Percentiles rank a stretch among this genome's conserved stretches.
Conservation (phyloP, 2,113 vertebrate species). For the Vireo altiloquus region DNA sequence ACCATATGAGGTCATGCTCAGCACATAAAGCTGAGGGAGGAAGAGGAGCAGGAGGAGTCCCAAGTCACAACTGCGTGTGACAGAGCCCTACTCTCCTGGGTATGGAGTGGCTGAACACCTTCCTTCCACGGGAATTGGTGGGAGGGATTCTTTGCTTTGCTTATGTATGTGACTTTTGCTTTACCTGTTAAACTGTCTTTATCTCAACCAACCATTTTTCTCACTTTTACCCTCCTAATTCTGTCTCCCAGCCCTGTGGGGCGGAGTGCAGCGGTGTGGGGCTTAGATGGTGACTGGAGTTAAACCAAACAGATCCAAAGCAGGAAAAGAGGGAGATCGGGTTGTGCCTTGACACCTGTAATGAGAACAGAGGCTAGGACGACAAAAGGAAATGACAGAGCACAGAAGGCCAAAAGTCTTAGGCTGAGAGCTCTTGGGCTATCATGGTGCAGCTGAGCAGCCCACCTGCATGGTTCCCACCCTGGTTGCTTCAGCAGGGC, state of each 20-base stretch:
- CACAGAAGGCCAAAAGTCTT: background rate
- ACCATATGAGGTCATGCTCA: background rate
- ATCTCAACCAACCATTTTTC: background rate
- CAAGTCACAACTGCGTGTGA: background rate
- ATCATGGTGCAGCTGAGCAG: background rate
- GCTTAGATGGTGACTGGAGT: background rate
- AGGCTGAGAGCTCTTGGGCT: background rate
- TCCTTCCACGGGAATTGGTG: background rate
- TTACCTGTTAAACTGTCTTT: background rate
- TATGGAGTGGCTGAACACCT: background rate
- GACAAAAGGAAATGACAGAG: background rate
- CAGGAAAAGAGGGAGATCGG: background rate
- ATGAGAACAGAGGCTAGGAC: background rate
- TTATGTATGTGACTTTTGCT: background rate
- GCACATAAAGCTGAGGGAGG: background rate
- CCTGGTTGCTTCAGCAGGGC: background rate
- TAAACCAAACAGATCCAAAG: background rate
- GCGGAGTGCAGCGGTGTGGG: background rate
- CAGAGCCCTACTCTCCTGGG: background rate
- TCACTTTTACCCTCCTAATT: background rate
- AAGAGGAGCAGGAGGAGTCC: background rate
- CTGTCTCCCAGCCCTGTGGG: background rate
- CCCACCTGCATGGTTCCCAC: background rate
- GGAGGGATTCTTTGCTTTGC: background rate
- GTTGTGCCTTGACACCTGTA: fast-evolving